Evolutionary conservation across 2,113 vertebrate genomes (phyloP), one percentile per base, ranked within the genome.

Genomic region (Platichthys stellatus): DNA sequence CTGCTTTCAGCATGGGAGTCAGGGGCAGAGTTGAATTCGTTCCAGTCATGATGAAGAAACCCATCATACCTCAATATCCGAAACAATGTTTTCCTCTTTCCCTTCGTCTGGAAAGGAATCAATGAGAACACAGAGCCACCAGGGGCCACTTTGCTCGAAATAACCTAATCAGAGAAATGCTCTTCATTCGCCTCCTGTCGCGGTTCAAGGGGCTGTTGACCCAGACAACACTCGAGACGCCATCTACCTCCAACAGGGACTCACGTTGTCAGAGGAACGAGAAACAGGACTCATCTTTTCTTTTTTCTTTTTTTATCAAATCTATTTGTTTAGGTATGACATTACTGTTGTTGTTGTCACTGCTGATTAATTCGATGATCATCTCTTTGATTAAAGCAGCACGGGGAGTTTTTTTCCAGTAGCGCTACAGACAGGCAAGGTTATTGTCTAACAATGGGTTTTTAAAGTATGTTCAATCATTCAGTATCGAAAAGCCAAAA

Each of bases 121-220:
- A 77, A 56, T 57, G 31, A 70, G 62, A 72, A 65, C 59, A 54
- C 60, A 10, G 43, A 10, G 47, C 26, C 71, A 58, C 35, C 38
- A 60, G 78, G 78, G 54, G 58, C 76, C 74, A 63, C 72, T 86
- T 63, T 35, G 31, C 63, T 71, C 35, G 53, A 83, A 81, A 83
- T 67, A 86, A 77, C 69, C 67, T 88, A 63, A 85, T 89, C 78
- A 87, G 75, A 81, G 45, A 68, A 75, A n/a, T 14, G 2, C 63
- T 65, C 76, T 7, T 66, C n/a, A 43, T 60, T 62, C 49, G 40
- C 3, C 69, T 59, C 18, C 67, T 64, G 21, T 58, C 57, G 58
- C 45, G 65, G 67, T 24, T 40, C 51, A 59, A 83, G 66, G 75
- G 72, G 53, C 76, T 84, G 70, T 79, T 75, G 82, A 88, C 84